Evolutionary conservation across 2,888 invertebrate species (phyloP).

Genomic region (Hirtodrosophila cameraria): DNA sequence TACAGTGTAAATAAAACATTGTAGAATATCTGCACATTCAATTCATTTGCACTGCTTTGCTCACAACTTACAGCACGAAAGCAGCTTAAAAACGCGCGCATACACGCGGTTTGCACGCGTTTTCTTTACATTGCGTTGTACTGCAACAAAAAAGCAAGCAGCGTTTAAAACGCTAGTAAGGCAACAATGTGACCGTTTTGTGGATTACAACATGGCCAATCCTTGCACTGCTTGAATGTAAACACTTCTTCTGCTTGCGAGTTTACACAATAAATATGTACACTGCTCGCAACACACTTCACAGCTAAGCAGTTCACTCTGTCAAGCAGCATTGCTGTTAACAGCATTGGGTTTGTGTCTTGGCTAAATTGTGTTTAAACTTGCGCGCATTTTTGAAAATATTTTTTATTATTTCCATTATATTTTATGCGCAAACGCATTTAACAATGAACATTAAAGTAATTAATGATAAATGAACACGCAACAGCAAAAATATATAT

Average conservation of each 20-base stretch:
- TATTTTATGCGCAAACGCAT: no score
- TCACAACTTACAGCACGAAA: no score
- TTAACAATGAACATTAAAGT: neutral
- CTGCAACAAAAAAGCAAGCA: conserved; percentile 3
- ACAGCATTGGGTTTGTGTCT: conserved; percentile 2
- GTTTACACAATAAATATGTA: no score
- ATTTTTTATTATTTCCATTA: no score
- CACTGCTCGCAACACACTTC: neutral
- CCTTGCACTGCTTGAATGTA: neutral
- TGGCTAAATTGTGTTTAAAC: neutral
- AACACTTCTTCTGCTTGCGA: neutral
- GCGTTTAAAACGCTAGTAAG: conserved; percentile 9
- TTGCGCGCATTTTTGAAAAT: no score
- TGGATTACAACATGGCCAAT: neutral
- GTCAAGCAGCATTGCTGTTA: neutral
- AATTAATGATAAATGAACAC: rapidly evolving
- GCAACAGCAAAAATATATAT: no score
- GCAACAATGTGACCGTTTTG: neutral
- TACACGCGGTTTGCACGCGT: no score
- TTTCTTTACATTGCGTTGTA: no score
- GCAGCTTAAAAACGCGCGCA: no score
- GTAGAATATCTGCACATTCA: no score
- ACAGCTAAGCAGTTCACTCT: neutral
- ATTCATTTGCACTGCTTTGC: no score
- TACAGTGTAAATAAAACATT: no score